Base-by-base conservation (phyloP, 2,888 invertebrate species). In the Ypsolopha scabrella region DNA sequence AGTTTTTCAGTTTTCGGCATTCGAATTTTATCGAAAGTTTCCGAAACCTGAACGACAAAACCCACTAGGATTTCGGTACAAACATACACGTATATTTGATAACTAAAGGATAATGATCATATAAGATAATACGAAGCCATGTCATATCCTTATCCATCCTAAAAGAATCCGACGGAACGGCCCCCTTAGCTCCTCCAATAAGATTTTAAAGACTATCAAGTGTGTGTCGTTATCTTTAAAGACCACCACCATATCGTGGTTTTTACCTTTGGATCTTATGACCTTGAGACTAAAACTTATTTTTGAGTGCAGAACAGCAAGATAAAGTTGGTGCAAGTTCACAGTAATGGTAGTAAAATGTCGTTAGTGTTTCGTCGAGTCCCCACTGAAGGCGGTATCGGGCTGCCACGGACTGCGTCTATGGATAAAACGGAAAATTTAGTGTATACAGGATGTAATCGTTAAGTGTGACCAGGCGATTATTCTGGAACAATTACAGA, bases 151-250 rank as follows among this genome's bases (percentile, higher is more conserved):
- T 43, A 7, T 36, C 11, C 48, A 11, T 43, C 52, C 44, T 52
- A 51, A 55, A 57, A 57, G 56, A 60, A 61, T 60, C 57, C 41
- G 50, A 50, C 49, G 41, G 49, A 57, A 55, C 55, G 56, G 56
- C 58, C 56, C 57, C 52, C 55, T 50, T 35, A 43, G 56, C 54
- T 59, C 57, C 39, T 11, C 66, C 63, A 68, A 71, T 71, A 70
- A 71, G 63, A 68, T 69, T 71, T 69, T 67, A 69, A 64, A 62
- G 65, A 61, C 63, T 60, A 68, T 68, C 68, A 62, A 61, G 60
- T 59, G 58, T 43, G 35, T 36, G 33, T 41, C 49, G 60, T 61
- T 67, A 67, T 64, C 60, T 67, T 64, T 55, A 69, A 56, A 60
- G 67, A 9, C 63, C 65, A 64, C 63, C 38, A 55, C 55, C 54